Base-by-base conservation (phyloP, 2,888 invertebrate genomes). In the Drosophila mercatorum region DNA sequence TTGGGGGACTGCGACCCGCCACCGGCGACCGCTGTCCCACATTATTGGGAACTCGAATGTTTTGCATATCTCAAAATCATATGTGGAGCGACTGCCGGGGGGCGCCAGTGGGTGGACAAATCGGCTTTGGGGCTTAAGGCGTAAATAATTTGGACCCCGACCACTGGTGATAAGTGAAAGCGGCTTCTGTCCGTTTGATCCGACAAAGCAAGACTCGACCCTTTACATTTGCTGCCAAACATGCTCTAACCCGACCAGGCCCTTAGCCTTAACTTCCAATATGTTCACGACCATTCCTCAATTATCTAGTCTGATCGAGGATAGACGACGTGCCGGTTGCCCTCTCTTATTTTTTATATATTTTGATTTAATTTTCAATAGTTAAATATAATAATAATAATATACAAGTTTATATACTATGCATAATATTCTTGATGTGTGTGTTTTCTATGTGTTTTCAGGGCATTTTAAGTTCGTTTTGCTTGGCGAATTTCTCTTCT, bases 121-220 rank as follows among this genome's bases (percentile, higher is more conserved):
- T 86, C 83, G 80, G 87, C 83, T 87, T 90, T 88, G 78, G 71
- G 72, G 87, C 89, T 88, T 81, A 76, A 80, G 90, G 90, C 90
- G 90, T 81, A 81, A 81, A 90, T 90, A 90, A 86, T 90, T 90
- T 83, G 75, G 69, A 62, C 76, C 78, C 87, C 81, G 59, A 76
- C 78, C 72, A 75, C 72, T 75, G 68, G 68, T 67, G 80, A 85
- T 82, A 86, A 85, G 86, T 83, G 79, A 83, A 86, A 78, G 79
- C 80, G 61, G 73, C 69, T 70, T 61, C 73, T 76, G 71, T 67
- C 72, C 78, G 66, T 71, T 88, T 84, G 75, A 80, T 87, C 70
- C 72, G 74, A 38, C 22, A 22, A 64, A 68, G 49, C 74, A 68
- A 65, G 67, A 65, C 51, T 52, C 63, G 72, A 72, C 70, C 80